A percentile compares a stretch with the other conserved stretches of the same genome.
These are phyloP conservation scores for Trilocha varians DNA, from an alignment of 2,888 invertebrate genomes.

Conservation along the genomic window DNA sequence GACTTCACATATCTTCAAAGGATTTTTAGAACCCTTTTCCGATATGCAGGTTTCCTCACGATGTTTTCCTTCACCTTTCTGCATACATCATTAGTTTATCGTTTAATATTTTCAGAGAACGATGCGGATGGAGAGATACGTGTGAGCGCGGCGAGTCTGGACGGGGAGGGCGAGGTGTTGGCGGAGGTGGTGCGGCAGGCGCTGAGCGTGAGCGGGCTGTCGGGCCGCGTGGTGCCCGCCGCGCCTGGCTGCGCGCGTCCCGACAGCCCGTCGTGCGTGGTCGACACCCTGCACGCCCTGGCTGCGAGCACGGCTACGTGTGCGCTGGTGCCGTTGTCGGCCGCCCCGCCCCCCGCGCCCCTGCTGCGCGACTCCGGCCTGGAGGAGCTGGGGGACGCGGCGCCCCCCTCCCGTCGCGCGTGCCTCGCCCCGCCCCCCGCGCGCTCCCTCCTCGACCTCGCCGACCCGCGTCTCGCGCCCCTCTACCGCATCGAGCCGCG, in stretches of 20 bases:
- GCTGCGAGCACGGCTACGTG: constrained; percentile 18
- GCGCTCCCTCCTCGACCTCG: constrained; percentile 44
- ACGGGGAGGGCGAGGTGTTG: constrained; percentile 18
- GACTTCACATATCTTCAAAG: too few relatives aligned
- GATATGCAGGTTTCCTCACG: too few relatives aligned
- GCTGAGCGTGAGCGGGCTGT: constrained; percentile 22
- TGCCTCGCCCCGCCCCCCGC: constrained; percentile 28
- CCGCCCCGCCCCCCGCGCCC: constrained; percentile 25
- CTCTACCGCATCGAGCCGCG: constrained; percentile 19
- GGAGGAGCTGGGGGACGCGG: constrained; percentile 39
- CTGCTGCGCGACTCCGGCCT: constrained; percentile 40
- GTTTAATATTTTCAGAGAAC: too few relatives aligned
- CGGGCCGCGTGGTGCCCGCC: constrained; percentile 13
- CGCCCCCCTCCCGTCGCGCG: constrained; percentile 34
- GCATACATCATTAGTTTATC: too few relatives aligned
- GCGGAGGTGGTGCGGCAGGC: constrained; percentile 19
- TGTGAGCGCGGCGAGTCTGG: constrained; percentile 18
- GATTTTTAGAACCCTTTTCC: too few relatives aligned
- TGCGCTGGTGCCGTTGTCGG: constrained; percentile 23
- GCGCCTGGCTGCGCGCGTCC: constrained; percentile 17
- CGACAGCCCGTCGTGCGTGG: constrained; percentile 13
- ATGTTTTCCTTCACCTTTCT: too few relatives aligned
- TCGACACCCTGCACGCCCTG: constrained; percentile 17
- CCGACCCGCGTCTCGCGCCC: constrained; percentile 22
- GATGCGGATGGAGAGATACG: constrained; percentile 3